Percentiles rank a stretch among this genome's conserved stretches.
Evolutionary conservation across 2,888 invertebrate genomes (phyloP).

Genomic region (Tipula confusa): DNA sequence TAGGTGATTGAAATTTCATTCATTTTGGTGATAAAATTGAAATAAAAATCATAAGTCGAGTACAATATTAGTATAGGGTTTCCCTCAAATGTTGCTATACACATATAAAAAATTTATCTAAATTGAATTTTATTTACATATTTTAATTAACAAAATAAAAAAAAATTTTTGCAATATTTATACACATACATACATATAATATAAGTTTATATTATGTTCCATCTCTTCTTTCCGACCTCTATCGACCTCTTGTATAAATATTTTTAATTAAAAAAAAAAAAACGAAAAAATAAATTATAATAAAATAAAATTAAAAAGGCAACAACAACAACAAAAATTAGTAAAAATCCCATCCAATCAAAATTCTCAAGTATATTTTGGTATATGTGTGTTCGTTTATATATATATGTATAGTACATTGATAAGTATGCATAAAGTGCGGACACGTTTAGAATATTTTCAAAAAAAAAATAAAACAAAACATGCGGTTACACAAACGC

Average conservation of each 20-base stretch:
- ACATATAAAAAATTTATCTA: background rate
- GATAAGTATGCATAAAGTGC: too few species aligned
- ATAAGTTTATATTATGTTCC: background rate
- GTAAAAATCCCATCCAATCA: background rate
- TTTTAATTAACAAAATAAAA: slow-evolving; percentile 20
- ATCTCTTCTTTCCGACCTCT: background rate
- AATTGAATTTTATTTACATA: slow-evolving; percentile 20
- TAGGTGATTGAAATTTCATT: too few species aligned
- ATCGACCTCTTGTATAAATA: background rate
- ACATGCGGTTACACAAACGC: background rate
- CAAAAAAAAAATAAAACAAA: background rate
- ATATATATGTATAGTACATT: too few species aligned
- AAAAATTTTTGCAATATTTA: slow-evolving; percentile 4
- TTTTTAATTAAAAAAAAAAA: background rate
- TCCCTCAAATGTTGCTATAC: background rate
- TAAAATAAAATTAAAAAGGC: background rate
- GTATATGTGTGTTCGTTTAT: background rate
- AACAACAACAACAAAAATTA: background rate
- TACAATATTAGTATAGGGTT: background rate
- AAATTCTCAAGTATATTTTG: background rate
- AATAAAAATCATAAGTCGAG: too few species aligned
- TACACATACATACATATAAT: background rate
- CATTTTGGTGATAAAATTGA: too few species aligned
- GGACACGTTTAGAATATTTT: slow-evolving; percentile 20
- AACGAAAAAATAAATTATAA: background rate